These are phyloP conservation scores for Palythoa heliodiscus DNA, from an alignment of 92 coral and sea anemone species.

Conservation along the genomic window DNA sequence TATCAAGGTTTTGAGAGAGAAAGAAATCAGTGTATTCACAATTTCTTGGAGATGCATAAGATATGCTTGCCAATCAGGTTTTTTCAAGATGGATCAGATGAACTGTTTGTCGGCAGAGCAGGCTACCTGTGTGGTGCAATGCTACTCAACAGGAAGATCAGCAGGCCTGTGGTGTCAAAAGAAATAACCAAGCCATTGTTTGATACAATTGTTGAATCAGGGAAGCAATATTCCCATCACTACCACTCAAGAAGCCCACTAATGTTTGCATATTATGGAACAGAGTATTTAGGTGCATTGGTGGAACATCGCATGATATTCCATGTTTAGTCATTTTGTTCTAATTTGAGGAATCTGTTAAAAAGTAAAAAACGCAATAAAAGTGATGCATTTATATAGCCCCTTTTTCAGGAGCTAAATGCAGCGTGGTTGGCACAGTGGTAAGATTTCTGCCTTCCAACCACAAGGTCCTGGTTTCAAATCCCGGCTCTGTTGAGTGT, in stretches of 20 bases:
- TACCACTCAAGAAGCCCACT: conserved; percentile 73
- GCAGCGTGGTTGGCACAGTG: no score
- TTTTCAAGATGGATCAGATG: conserved; percentile 83
- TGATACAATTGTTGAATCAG: conserved; percentile 78
- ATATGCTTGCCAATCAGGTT: conserved; percentile 71
- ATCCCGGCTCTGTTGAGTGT: no score
- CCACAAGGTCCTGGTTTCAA: no score
- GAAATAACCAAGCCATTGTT: conserved; percentile 71
- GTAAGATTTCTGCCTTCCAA: no score
- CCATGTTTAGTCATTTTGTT: no score
- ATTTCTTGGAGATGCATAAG: conserved; percentile 75
- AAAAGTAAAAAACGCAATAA: no score
- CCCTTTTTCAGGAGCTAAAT: no score
- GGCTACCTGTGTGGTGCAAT: conserved; percentile 88
- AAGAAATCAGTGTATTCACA: conserved; percentile 61
- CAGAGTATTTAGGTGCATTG: conserved; percentile 78
- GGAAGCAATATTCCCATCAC: conserved; percentile 67
- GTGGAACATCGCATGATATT: not conserved
- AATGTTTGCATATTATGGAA: conserved; percentile 88
- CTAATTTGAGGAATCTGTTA: no score
- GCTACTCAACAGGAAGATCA: conserved; percentile 72
- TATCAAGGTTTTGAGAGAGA: conserved; percentile 68
- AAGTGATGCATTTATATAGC: no score
- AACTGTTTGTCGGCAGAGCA: conserved; percentile 91
- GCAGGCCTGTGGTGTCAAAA: conserved; percentile 67